A percentile compares a stretch with the other conserved stretches of the same genome.
phyloP scores from a whole-genome alignment of 2,888 invertebrate genomes.

The Oscheius sp. region DNA sequence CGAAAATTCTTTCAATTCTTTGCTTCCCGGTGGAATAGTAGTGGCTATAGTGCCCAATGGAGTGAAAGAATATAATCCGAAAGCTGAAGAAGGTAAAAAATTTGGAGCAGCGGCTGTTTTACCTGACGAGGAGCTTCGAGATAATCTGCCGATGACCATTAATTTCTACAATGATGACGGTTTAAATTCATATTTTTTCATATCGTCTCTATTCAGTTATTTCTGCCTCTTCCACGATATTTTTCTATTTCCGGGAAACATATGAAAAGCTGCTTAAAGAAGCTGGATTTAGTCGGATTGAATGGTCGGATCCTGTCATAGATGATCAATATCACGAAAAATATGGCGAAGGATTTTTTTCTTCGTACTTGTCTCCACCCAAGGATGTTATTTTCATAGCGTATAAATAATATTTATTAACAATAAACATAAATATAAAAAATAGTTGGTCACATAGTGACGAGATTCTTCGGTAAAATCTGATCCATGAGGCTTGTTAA shows the following conservation, averaged over 20 bases:
- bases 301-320: constrained; percentile 16
- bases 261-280: constrained; percentile 15
- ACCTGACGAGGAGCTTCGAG: background rate
- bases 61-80: constrained; percentile 15
- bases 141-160: constrained; percentile 5
- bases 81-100: constrained; percentile 22
- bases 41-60: constrained; percentile 30
- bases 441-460: constrained; percentile 17
- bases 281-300: constrained; percentile 16
- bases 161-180: constrained; percentile 24
- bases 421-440: constrained; percentile 4
- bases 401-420: constrained; percentile 22
- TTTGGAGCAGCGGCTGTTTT: constrained; percentile 20
- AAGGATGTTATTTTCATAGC: constrained; percentile 28
- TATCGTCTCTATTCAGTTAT: constrained; percentile 3
- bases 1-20: background rate
- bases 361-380: constrained; percentile 22
- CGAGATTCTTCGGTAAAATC: constrained; percentile 44
- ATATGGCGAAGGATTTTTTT: constrained; percentile 11
- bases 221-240: background rate
- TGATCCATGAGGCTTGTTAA: constrained; percentile 39
- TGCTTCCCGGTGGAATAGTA: constrained; percentile 7
- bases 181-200: no score
- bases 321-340: background rate
- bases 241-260: constrained; percentile 19